Percentiles rank a stretch among this genome's conserved stretches.
Evolutionary conservation across 2,113 vertebrate species (phyloP).

Genomic region (Mesoclemmys tuberculata): DNA sequence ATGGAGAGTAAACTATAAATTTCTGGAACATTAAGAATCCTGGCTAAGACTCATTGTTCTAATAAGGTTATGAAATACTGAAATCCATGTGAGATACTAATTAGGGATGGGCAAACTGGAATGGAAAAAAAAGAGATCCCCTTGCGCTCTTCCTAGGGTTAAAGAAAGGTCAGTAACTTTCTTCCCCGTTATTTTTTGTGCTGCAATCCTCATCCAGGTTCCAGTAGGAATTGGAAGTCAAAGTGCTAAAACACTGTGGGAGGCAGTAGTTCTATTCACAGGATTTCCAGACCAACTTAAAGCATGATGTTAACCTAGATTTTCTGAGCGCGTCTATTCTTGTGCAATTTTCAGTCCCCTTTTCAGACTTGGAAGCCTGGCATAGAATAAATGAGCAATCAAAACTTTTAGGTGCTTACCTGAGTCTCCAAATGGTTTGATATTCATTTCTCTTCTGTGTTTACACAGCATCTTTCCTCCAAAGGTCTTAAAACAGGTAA

Average conservation of each 20-base stretch:
- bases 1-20: not conserved
- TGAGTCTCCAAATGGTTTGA: not conserved
- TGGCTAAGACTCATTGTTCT: not conserved
- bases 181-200: not conserved
- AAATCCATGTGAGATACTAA: conserved; percentile 46
- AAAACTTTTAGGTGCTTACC: accelerated
- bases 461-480: accelerated
- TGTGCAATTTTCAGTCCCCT: not conserved
- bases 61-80: not conserved
- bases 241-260: not conserved
- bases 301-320: not conserved
- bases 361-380: not conserved
- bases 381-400: not conserved
- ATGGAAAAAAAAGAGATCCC: conserved; percentile 63
- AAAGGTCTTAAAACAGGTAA: accelerated
- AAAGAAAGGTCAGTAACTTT: conserved; percentile 54
- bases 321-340: not conserved
- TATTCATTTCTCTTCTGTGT: not conserved
- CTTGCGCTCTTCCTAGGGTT: conserved; percentile 40
- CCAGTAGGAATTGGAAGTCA: not conserved
- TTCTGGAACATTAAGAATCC: conserved; percentile 22
- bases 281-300: not conserved
- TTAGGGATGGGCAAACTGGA: conserved; percentile 68
- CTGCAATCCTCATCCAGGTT: conserved; percentile 22
- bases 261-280: not conserved